These are phyloP conservation scores for Megaceryle maxima DNA, from an alignment of 2,113 vertebrate species.

Conservation along the genomic window DNA sequence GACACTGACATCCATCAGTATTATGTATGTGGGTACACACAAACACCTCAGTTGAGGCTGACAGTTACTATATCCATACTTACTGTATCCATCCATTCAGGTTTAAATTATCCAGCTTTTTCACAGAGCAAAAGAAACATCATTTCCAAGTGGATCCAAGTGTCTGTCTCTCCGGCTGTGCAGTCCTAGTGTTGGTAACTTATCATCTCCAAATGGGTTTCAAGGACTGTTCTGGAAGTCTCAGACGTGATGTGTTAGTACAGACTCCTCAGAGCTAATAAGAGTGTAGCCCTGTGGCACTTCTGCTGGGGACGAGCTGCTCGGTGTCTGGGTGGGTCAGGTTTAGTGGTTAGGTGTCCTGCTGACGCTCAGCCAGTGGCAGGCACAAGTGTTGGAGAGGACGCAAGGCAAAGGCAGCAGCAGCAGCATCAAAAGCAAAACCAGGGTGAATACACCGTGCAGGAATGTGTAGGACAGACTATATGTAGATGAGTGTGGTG, in stretches of 20 bases:
- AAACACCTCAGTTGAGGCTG: neutral
- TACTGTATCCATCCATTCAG: neutral
- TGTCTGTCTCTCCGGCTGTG: neutral
- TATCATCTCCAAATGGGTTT: neutral
- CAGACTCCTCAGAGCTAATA: neutral
- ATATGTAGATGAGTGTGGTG: too few relatives aligned
- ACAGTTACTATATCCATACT: neutral
- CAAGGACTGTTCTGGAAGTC: neutral
- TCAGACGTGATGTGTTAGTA: neutral
- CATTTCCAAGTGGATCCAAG: neutral
- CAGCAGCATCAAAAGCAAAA: neutral
- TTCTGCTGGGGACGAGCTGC: neutral
- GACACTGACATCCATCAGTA: neutral
- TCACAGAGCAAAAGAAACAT: neutral
- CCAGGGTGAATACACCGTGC: rapidly evolving
- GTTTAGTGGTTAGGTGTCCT: neutral
- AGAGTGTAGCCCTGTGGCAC: neutral
- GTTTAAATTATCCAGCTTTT: neutral
- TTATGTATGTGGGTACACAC: neutral
- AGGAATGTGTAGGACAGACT: neutral
- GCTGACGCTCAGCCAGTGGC: neutral
- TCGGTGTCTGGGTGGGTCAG: neutral
- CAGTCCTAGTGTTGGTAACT: neutral
- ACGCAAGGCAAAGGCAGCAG: neutral
- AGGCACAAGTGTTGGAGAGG: neutral